Percentiles rank a stretch among this genome's conserved stretches.
phyloP scores from a whole-genome alignment of 2,797 vertebrate species.

The Poecilia velifera region DNA sequence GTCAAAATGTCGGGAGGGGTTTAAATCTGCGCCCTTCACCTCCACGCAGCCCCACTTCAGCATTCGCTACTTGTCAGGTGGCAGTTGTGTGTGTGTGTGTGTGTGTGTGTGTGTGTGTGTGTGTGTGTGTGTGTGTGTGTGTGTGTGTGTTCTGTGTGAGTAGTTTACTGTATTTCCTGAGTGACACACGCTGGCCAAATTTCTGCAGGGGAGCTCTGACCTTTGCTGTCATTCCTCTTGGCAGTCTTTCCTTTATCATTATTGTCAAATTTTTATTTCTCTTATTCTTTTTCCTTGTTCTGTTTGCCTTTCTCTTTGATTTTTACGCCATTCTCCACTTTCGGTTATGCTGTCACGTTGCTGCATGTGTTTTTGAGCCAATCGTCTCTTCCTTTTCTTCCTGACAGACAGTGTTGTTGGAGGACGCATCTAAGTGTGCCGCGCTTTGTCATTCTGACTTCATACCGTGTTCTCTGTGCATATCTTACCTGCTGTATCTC shows the following conservation, averaged over 20 bases:
- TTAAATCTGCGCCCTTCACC: constrained; percentile 62
- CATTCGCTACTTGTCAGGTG: constrained; percentile 27
- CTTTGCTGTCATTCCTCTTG: constrained; percentile 65
- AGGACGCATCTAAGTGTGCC: constrained; percentile 22
- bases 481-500: neutral
- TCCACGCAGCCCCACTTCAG: constrained; percentile 30
- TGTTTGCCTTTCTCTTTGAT: constrained; percentile 1
- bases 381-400: constrained; percentile 15
- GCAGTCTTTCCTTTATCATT: constrained; percentile 46
- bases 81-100: constrained; percentile 7
- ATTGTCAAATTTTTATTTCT: constrained; percentile 20
- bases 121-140: constrained; percentile 9
- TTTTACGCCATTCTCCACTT: neutral
- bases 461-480: constrained; percentile 7
- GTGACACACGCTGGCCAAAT: constrained; percentile 55
- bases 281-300: constrained; percentile 9
- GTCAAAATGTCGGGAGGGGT: constrained; percentile 65
- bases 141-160: constrained; percentile 7
- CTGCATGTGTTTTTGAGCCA: constrained; percentile 27
- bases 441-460: constrained; percentile 38
- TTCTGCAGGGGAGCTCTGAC: constrained; percentile 60
- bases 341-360: constrained; percentile 28
- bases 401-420: constrained; percentile 34
- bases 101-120: constrained; percentile 12
- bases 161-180: constrained; percentile 38